Evolutionary conservation across 1,140 invertebrate genomes (phyloP), one percentile per base, ranked within the genome.

Genomic region (Callitettix versicolor): DNA sequence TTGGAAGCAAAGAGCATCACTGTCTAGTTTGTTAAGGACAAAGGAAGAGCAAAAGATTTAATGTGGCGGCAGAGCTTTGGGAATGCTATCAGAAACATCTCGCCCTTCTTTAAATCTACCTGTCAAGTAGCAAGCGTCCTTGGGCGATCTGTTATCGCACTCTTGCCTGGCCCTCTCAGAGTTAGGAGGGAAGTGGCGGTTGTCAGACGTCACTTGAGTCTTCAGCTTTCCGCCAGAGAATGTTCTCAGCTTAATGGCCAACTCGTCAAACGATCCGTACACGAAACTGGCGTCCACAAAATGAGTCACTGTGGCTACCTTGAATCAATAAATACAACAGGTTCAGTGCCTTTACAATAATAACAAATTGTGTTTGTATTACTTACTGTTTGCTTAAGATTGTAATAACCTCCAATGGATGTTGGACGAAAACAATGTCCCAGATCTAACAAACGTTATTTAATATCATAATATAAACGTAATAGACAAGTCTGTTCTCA

Each of bases 271-370:
- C 36, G 84, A 86, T 2, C 91, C 91, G 63, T 95, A 94, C 6
- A 91, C 80, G 34, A 86, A 69, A 0, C 89, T 93, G 6, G 86
- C 73, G 65, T 95, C 91, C 71, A 94, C 69, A 63, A 77, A 93
- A 1, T 85, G 78, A 12, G 89, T 91, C 1, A 92, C 82, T 14
- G 77, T 77, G 9, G 85, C 85, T 20, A 91, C 61, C 80, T 91
- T 12, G 18, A 14, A 40, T 38, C 15, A 21, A 51, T 43, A 36
- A 9, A 36, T 3, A 12, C 9, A 53, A 42, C 14, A 44, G 18
- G 11, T 15, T 9, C 7, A n/a, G 34, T 36, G n/a, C n/a, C 34
- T 36, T 36, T 36, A 9, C 7, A n/a, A 36, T 36, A 9, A 36
- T n/a, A 36, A 36, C 34, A 36, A n/a, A n/a, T 9, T 36, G 34